Percentiles rank a stretch among this genome's conserved stretches.
Conservation (phyloP, 2,888 invertebrate species). For the Apocheima hispidaria region DNA sequence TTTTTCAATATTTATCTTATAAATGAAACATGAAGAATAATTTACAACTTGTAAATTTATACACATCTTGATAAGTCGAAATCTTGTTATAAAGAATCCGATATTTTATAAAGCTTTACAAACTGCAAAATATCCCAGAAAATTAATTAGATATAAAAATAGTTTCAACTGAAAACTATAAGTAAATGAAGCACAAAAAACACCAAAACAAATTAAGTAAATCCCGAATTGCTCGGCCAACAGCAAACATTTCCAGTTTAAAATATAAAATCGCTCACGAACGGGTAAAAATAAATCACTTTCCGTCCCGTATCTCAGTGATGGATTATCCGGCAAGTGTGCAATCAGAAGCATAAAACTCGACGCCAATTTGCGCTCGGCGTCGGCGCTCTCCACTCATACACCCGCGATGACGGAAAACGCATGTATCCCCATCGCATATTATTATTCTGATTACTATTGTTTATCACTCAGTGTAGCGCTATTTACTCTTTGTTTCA, state of each 20-base stretch:
- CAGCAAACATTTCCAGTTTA: slow-evolving; percentile 49
- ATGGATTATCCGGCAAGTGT: slow-evolving; percentile 67
- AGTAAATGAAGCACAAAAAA: not conserved
- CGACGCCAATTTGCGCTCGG: slow-evolving; percentile 54
- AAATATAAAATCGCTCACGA: slow-evolving; percentile 66
- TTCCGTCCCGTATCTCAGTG: slow-evolving; percentile 66
- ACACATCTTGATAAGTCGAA: too few species aligned
- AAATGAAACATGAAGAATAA: too few species aligned
- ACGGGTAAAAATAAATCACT: slow-evolving; percentile 65
- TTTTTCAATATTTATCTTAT: too few species aligned
- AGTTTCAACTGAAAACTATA: not conserved
- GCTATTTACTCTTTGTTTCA: not conserved
- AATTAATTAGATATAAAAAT: too few species aligned
- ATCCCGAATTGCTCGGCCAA: not conserved
- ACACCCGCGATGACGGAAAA: not conserved
- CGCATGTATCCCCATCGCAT: slow-evolving; percentile 1
- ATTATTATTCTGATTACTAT: slow-evolving; percentile 3
- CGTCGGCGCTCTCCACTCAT: slow-evolving; percentile 32
- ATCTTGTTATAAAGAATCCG: too few species aligned
- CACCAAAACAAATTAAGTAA: slow-evolving; percentile 11
- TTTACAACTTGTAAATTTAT: too few species aligned
- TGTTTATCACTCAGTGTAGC: not conserved
- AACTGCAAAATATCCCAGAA: too few species aligned
- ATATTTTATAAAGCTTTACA: too few species aligned
- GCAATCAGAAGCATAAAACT: slow-evolving; percentile 64